A percentile compares a stretch with the other conserved stretches of the same genome.
Evolutionary conservation across 1,140 invertebrate genomes (phyloP).

Genomic region (Psix sp.): DNA sequence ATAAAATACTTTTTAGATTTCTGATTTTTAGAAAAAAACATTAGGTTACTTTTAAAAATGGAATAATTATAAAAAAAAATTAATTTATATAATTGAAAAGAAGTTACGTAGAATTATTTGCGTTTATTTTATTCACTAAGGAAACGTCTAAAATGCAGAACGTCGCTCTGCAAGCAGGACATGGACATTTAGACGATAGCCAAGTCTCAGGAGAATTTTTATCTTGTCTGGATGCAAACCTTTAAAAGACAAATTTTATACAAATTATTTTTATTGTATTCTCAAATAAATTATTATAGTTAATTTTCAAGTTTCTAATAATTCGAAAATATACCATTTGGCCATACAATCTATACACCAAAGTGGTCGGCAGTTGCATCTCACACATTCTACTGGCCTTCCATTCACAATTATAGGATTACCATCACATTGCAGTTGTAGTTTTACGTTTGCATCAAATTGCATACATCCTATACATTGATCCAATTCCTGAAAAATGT

Average conservation of each 20-base stretch:
- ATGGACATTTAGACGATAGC: slow-evolving; percentile 90
- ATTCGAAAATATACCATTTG: slow-evolving; percentile 82
- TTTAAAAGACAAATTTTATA: slow-evolving; percentile 48
- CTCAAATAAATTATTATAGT: background rate
- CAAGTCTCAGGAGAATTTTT: slow-evolving; percentile 85
- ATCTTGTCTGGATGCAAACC: slow-evolving; percentile 90
- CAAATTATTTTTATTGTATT: background rate
- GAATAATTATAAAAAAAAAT: background rate
- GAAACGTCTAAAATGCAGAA: slow-evolving; percentile 92
- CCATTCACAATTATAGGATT: slow-evolving; percentile 57
- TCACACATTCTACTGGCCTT: slow-evolving; percentile 76
- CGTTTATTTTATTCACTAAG: slow-evolving; percentile 46
- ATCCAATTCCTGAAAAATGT: slow-evolving; percentile 83
- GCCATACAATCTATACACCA: slow-evolving; percentile 93
- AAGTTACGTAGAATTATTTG: background rate
- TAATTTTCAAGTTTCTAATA: background rate
- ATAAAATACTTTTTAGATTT: too few species aligned
- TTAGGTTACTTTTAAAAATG: too few species aligned
- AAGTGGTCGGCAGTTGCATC: slow-evolving; percentile 88
- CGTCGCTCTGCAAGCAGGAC: slow-evolving; percentile 89
- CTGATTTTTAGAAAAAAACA: too few species aligned
- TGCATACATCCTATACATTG: slow-evolving; percentile 93
- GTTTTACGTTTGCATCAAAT: slow-evolving; percentile 86
- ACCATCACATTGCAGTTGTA: slow-evolving; percentile 84
- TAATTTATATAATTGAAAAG: too few species aligned